phyloP scores from a whole-genome alignment of 2,113 vertebrate genomes.

The Myrmecobius fasciatus region DNA sequence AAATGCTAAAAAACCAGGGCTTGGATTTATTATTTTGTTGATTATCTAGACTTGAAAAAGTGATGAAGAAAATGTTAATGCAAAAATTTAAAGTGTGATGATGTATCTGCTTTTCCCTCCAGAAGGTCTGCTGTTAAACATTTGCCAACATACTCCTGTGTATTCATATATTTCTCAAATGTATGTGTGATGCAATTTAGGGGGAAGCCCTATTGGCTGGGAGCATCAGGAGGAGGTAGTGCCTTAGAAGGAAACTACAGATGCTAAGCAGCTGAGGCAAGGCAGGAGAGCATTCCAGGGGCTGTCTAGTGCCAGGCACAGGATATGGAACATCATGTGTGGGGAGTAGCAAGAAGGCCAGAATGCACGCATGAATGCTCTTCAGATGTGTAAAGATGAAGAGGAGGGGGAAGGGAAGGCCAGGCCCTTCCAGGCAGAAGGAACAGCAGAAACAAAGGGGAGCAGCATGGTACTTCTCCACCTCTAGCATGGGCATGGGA shows the following conservation, averaged over 20 bases:
- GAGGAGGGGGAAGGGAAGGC: no score
- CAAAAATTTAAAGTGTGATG: neutral
- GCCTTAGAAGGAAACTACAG: neutral
- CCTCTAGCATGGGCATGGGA: no score
- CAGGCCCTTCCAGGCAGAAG: no score
- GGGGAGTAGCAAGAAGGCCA: no score
- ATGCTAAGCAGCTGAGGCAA: neutral
- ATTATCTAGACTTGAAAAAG: neutral
- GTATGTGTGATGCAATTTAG: neutral
- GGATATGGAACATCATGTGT: neutral
- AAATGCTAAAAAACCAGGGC: neutral
- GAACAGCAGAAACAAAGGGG: neutral
- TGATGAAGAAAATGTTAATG: neutral
- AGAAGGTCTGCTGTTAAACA: neutral
- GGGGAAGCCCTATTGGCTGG: neutral
- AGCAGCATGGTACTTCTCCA: no score
- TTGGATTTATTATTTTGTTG: neutral
- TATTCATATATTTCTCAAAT: neutral
- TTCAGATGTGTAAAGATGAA: neutral
- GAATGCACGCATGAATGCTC: neutral
- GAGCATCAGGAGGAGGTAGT: neutral
- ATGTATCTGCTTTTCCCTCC: neutral
- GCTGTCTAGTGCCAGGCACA: neutral
- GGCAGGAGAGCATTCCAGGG: no score
- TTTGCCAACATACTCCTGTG: neutral